A percentile compares a stretch with the other conserved stretches of the same genome.
Evolutionary conservation across 1,140 invertebrate genomes (phyloP).

Genomic region (Atta texana): DNA sequence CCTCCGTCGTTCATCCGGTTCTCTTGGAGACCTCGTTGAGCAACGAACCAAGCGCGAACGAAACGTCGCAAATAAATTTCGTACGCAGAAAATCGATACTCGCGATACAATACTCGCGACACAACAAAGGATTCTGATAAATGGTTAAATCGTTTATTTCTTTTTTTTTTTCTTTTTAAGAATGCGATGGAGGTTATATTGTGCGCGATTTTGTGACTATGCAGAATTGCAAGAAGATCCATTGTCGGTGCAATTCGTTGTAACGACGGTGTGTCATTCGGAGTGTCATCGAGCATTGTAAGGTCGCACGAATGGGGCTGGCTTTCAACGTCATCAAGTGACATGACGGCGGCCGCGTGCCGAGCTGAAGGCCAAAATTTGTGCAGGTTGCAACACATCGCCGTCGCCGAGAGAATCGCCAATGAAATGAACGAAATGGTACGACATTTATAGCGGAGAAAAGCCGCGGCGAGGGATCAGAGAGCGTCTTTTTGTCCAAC

Average conservation of each 20-base stretch:
- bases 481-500: slow-evolving; percentile 43
- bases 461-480: slow-evolving; percentile 9
- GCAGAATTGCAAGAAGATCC: slow-evolving; percentile 19
- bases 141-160: slow-evolving; percentile 1
- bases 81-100: neutral
- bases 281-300: slow-evolving; percentile 3
- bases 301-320: neutral
- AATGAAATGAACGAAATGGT: slow-evolving; percentile 27
- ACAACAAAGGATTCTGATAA: slow-evolving; percentile 2
- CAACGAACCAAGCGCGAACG: neutral
- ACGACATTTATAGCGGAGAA: slow-evolving; percentile 25
- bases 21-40: slow-evolving; percentile 8
- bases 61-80: slow-evolving; percentile 20
- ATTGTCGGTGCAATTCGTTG: slow-evolving; percentile 35
- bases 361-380: slow-evolving; percentile 36
- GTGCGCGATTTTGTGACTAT: slow-evolving; percentile 21
- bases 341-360: slow-evolving; percentile 21
- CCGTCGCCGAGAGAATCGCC: neutral
- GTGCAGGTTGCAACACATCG: slow-evolving; percentile 25
- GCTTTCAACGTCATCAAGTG: neutral
- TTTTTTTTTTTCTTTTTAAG: neutral
- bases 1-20: slow-evolving; percentile 60
- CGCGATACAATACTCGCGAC: neutral
- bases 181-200: slow-evolving; percentile 3
- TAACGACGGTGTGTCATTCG: slow-evolving; percentile 2